Base-by-base conservation (phyloP, 2,113 vertebrate species). In the Monarcha castaneiventris region DNA sequence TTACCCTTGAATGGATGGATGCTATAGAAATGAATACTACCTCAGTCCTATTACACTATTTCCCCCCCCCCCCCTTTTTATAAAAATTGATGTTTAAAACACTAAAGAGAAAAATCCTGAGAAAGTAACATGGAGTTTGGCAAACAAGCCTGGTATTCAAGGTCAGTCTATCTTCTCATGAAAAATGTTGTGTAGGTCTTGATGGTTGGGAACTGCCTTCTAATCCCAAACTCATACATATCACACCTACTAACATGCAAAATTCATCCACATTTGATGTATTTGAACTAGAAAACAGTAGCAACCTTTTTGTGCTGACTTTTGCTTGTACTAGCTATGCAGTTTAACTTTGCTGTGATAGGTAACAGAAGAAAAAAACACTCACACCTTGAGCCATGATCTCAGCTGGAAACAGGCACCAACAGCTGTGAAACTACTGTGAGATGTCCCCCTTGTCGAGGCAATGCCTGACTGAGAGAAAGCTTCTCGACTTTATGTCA, bases 381-480 rank as follows among this genome's bases (percentile, higher is more conserved):
- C 32, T 49, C 52, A 13, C 19, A 80, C 32, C 43, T 86, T 84
- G 33, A 80, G 46, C 32, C n/a, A 5, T 52, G 27, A 80, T 79
- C 67, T 79, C 79, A 86, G 86, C 51, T 90, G 51, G 80, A 92
- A 76, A 69, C 55, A 89, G 80, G n/a, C 76, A 86, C 59, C 63
- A 86, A 66, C 44, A 84, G 8, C 59, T 66, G n/a, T 66, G 58
- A 63, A 48, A 75, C 26, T 75, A 32, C 77, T 63, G 85, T n/a
- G 61, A 92, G 49, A 88, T 1, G 2, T 66, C 20, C 10, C 33
- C 37, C 54, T 73, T 73, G 49, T 52, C 67, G 68, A 41, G 83
- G 58, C 15, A 76, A 39, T 41, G 41, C 14, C 55, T 58, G 68
- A 46, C 43, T 58, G 58, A 46, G 39, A 55, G 16, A 93, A 48